Evolutionary conservation across 2,113 vertebrate genomes (phyloP), one percentile per base, ranked within the genome.

Genomic region (Pseudorhombus dupliciocellatus): DNA sequence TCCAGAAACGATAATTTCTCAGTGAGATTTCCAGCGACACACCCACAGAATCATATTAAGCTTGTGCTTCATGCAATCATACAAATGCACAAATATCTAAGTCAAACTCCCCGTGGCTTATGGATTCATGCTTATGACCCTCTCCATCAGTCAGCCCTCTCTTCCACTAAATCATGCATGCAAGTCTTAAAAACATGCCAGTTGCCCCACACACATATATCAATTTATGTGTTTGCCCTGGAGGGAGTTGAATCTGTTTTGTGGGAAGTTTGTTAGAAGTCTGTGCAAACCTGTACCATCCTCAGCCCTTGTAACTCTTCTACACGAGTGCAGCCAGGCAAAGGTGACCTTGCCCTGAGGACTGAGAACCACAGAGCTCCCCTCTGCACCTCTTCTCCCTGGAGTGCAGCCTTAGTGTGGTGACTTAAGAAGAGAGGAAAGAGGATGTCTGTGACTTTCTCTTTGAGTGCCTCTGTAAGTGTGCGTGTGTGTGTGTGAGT

Each of bases 321-420:
- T 58, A 40, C 18, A 44, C 73, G 76, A 72, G 66, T 79, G 22
- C 2, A 57, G 70, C 57, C 62, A 67, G 70, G 52, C 28, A 51
- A 88, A 87, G 83, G 89, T 88, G 84, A 92, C 87, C 86, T 91
- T 89, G 88, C 86, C 87, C 63, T 56, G 59, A 84, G 88, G 86
- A 85, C 72, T 70, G 64, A 85, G 75, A 83, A 44, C 68, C 72
- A 61, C 68, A 75, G 69, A 72, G 70, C 58, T 81, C 80, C 66
- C 77, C 70, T 73, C 75, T 1, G 28, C 69, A 73, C 63, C 64
- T 75, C 73, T 54, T 51, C 72, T 73, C 75, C 55, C 53, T 59
- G 21, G 55, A 63, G 50, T 59, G 54, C 8, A 51, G 74, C 67
- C 48, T 84, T 10, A 34, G 73, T 87, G 54, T 72, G 72, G 83